Percentiles rank a stretch among this genome's conserved stretches.
phyloP scores from a whole-genome alignment of 2,113 vertebrate species.

The Dipodomys stephensi region DNA sequence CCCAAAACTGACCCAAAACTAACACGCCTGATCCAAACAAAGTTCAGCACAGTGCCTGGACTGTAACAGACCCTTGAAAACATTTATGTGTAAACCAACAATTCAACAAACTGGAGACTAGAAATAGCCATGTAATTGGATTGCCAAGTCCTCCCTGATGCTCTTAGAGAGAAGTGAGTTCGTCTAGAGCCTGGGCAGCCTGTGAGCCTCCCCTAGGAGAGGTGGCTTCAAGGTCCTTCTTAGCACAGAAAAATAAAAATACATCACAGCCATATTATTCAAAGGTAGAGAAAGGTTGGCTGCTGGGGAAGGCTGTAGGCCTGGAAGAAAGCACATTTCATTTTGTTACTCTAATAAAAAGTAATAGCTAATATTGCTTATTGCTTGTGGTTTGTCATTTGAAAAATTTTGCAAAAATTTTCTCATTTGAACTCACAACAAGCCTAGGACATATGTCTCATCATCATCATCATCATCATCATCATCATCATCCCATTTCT shows the following conservation, averaged over 20 bases:
- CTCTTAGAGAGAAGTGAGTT: background rate
- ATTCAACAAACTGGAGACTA: background rate
- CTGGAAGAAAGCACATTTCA: background rate
- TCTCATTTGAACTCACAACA: background rate
- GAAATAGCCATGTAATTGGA: background rate
- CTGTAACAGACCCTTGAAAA: background rate
- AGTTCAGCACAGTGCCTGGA: background rate
- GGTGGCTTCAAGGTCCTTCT: background rate
- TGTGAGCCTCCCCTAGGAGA: background rate
- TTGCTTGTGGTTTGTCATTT: background rate
- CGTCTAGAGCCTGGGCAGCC: background rate
- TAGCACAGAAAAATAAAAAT: background rate
- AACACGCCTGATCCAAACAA: background rate
- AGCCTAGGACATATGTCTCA: too few relatives aligned
- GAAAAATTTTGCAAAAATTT: background rate
- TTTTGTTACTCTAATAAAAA: background rate
- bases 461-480: fast-evolving
- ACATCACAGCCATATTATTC: background rate
- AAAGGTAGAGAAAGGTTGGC: background rate
- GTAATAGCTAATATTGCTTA: background rate
- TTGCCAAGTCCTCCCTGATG: background rate
- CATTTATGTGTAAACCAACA: background rate
- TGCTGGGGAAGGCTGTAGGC: background rate
- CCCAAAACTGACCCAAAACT: background rate
- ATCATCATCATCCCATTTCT: background rate